Evolutionary conservation across 2,113 vertebrate genomes (phyloP).

Genomic region (Callospermophilus lateralis): DNA sequence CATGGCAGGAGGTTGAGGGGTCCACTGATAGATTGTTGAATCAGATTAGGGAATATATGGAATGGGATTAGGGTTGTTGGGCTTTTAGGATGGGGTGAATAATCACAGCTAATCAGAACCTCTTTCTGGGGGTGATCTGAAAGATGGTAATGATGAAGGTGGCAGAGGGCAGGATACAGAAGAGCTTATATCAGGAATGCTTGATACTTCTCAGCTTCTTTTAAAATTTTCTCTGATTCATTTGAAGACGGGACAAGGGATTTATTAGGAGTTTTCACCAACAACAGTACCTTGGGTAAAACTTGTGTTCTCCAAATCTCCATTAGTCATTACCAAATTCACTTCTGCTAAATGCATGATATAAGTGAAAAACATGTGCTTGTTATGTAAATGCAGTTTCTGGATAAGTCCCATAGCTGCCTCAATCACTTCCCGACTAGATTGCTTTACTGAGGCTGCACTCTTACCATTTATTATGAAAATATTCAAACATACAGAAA

Average conservation of each 20-base stretch:
- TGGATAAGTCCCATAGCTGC: background rate
- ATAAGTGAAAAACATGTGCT: background rate
- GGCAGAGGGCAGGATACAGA: background rate
- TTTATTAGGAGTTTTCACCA: slow-evolving; percentile 51
- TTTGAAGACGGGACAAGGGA: background rate
- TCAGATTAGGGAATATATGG: slow-evolving; percentile 1
- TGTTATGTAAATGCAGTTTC: slow-evolving; percentile 47
- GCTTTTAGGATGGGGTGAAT: background rate
- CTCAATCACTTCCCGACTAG: background rate
- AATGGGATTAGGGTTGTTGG: background rate
- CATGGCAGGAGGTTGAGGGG: background rate
- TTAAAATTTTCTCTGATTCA: slow-evolving; percentile 24
- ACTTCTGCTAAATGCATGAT: slow-evolving; percentile 47
- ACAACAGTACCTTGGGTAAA: slow-evolving; percentile 3
- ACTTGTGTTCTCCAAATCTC: slow-evolving; percentile 18
- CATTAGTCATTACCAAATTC: background rate
- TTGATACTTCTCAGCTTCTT: background rate
- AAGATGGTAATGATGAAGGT: slow-evolving; percentile 27
- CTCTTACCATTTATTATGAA: slow-evolving; percentile 51
- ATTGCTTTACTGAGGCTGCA: background rate
- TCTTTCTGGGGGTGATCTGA: slow-evolving; percentile 6
- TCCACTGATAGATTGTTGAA: background rate
- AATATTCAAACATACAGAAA: slow-evolving; percentile 50
- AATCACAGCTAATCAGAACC: slow-evolving; percentile 7
- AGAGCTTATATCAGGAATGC: background rate